Evolutionary conservation across 2,113 vertebrate species (phyloP).

Genomic region (Cygnus atratus): DNA sequence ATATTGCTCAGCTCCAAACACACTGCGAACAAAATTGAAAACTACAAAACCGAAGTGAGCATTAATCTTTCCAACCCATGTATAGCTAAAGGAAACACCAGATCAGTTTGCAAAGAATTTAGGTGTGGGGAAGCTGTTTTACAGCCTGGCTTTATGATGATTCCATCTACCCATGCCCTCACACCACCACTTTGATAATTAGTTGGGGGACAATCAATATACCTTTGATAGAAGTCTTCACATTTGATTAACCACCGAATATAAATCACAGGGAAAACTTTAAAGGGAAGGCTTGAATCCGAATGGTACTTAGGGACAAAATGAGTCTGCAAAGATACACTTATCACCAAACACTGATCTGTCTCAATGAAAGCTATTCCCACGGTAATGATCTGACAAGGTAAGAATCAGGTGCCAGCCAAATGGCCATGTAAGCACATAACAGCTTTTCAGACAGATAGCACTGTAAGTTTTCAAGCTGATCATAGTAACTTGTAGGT

Average conservation of each 20-base stretch:
- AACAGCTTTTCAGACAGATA: neutral
- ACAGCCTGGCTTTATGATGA: neutral
- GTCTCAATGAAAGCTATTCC: neutral
- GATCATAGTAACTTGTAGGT: neutral
- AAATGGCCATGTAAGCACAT: rapidly evolving
- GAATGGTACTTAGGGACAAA: slow-evolving; percentile 12
- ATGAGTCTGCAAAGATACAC: neutral
- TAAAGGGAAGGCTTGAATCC: neutral
- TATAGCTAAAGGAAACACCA: neutral
- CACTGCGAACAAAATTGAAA: neutral
- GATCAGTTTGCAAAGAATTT: neutral
- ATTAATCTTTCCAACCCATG: neutral
- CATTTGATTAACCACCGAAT: neutral
- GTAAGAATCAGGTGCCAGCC: neutral
- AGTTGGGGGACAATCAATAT: neutral
- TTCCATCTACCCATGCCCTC: neutral
- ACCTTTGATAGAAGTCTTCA: neutral
- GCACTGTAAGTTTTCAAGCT: neutral
- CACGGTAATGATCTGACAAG: neutral
- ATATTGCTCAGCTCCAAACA: neutral
- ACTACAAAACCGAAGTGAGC: neutral
- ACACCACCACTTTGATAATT: neutral
- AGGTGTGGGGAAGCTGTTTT: neutral
- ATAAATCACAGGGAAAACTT: neutral
- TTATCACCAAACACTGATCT: neutral